Percentiles rank a stretch among this genome's conserved stretches.
phyloP scores from a whole-genome alignment of 2,797 vertebrate species.

The Lemur catta region DNA sequence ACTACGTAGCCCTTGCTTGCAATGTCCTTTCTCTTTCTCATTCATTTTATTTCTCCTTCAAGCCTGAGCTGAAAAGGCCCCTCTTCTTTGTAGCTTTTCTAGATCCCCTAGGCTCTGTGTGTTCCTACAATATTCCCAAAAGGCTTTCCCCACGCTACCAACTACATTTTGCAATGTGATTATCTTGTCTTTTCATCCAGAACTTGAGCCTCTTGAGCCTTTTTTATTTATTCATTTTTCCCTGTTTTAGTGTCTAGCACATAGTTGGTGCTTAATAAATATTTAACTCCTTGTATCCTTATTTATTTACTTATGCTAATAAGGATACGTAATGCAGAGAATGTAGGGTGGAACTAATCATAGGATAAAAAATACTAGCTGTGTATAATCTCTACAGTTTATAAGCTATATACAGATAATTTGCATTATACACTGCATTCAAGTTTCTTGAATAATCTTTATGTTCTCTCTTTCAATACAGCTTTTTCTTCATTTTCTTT shows the following conservation, averaged over 20 bases:
- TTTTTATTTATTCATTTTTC: background rate
- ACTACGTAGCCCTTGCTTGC: background rate
- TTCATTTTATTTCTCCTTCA: constrained; percentile 32
- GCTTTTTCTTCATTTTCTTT: background rate
- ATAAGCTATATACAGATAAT: background rate
- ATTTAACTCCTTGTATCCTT: constrained; percentile 13
- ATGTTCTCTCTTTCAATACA: constrained; percentile 2
- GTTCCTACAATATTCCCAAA: background rate
- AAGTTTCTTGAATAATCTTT: constrained; percentile 42
- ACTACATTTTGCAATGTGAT: background rate
- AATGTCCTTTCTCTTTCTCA: background rate
- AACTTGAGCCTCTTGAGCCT: background rate
- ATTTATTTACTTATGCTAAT: constrained; percentile 35
- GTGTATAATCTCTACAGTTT: background rate
- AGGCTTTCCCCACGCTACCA: background rate
- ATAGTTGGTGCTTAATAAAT: constrained; percentile 16
- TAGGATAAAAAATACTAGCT: constrained; percentile 12
- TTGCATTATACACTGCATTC: background rate
- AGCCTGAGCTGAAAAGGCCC: background rate
- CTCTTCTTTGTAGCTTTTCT: constrained; percentile 13
- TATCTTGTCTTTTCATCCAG: background rate
- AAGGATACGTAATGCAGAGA: constrained; percentile 3
- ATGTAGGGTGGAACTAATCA: background rate
- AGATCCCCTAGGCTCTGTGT: background rate
- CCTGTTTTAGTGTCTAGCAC: background rate